phyloP scores from a whole-genome alignment of 2,797 vertebrate genomes.

The Eutrigla gurnardus region DNA sequence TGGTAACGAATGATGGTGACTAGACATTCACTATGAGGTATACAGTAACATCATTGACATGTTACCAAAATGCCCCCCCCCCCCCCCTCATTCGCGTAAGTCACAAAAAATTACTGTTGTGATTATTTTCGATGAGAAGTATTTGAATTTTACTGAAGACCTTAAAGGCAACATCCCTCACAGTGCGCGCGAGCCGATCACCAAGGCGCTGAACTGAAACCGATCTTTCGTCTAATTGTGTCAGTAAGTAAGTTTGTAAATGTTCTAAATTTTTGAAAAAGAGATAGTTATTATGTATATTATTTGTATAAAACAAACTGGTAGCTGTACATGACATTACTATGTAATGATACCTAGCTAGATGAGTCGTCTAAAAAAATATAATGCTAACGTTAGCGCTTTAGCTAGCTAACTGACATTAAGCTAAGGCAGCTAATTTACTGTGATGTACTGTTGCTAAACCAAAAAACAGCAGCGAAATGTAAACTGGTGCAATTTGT shows the following conservation, averaged over 20 bases:
- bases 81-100: too few species aligned
- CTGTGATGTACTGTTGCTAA: neutral
- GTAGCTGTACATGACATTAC: neutral
- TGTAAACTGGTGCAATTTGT: neutral
- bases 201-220: slow-evolving; percentile 6
- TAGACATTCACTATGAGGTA: neutral
- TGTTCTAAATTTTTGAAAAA: neutral
- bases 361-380: neutral
- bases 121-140: neutral
- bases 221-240: accelerated
- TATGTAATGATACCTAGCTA: neutral
- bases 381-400: neutral
- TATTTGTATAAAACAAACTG: accelerated
- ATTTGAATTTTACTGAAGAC: accelerated
- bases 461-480: neutral
- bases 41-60: neutral
- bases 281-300: neutral
- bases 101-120: neutral
- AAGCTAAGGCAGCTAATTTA: neutral
- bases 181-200: slow-evolving; percentile 25
- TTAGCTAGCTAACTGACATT: slow-evolving; percentile 18
- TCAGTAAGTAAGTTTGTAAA: neutral
- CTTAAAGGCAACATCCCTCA: slow-evolving; percentile 45
- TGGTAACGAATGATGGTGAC: neutral
- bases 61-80: neutral